These are phyloP conservation scores for Notiomystis cincta DNA, from an alignment of 2,113 vertebrate species.

Conservation along the genomic window DNA sequence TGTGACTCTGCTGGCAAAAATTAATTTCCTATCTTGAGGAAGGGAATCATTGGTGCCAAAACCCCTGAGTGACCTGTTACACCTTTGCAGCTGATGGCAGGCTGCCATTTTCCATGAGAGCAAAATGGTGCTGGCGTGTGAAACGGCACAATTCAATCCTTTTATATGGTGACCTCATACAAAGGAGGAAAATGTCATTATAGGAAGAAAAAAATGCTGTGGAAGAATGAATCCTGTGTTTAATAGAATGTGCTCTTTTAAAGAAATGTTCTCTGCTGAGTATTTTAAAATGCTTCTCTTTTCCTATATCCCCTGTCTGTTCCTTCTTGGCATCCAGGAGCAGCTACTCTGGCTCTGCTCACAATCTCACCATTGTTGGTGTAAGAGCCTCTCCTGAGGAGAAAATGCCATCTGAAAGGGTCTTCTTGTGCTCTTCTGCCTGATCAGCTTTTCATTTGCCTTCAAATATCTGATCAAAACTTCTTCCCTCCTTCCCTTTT, in stretches of 20 bases:
- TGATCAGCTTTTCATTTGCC: neutral
- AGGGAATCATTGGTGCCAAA: neutral
- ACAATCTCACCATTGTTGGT: neutral
- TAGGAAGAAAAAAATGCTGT: slow-evolving; percentile 18
- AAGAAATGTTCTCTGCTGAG: neutral
- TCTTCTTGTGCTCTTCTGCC: slow-evolving; percentile 11
- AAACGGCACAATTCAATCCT: slow-evolving; percentile 14
- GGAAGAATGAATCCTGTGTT: slow-evolving; percentile 49
- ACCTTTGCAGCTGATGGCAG: slow-evolving; percentile 28
- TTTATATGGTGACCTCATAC: neutral
- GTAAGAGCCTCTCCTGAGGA: neutral
- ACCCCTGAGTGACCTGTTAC: slow-evolving; percentile 7
- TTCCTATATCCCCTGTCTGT: neutral
- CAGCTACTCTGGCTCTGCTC: neutral
- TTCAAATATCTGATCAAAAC: neutral
- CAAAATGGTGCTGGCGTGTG: neutral
- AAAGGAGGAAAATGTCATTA: slow-evolving; percentile 25
- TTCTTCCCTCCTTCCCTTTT: neutral
- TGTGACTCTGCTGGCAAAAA: neutral
- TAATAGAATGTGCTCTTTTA: slow-evolving; percentile 23
- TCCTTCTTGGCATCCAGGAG: neutral
- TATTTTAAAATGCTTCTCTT: neutral
- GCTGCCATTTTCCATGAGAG: neutral
- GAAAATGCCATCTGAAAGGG: slow-evolving; percentile 7
- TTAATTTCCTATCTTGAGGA: slow-evolving; percentile 30